Conservation (phyloP, 2,113 vertebrate species). For the Cervus canadensis region DNA sequence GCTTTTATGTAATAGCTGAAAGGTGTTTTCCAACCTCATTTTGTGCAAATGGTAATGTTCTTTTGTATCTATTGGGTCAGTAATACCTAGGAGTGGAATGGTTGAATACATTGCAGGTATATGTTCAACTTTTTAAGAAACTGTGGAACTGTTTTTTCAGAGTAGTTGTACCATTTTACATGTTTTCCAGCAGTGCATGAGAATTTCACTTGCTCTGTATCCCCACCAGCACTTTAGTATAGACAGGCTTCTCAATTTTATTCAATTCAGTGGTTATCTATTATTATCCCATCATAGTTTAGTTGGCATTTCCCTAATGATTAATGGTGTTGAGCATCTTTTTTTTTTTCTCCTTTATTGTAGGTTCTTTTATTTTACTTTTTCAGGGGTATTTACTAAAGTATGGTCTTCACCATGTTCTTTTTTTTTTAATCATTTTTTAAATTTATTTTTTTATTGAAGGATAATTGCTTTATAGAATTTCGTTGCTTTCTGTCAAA, state of each 20-base stretch:
- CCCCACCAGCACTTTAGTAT: neutral
- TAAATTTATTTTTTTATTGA: neutral
- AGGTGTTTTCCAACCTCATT: neutral
- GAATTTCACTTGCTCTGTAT: neutral
- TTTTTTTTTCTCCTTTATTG: neutral
- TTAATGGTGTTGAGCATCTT: neutral
- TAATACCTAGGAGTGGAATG: neutral
- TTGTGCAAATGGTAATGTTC: neutral
- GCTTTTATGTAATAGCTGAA: neutral
- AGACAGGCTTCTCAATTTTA: neutral
- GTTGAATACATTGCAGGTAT: neutral
- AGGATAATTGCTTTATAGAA: neutral
- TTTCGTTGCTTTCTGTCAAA: neutral
- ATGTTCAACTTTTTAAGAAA: neutral
- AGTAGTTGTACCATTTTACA: neutral
- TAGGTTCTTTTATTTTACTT: neutral
- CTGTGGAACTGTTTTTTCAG: neutral
- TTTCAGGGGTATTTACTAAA: neutral
- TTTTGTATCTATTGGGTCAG: neutral
- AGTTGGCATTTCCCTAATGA: neutral
- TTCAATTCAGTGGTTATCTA: neutral
- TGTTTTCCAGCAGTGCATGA: neutral
- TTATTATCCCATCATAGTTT: neutral
- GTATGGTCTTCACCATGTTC: neutral
- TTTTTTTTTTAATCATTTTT: neutral